Conservation (phyloP, 2,113 vertebrate species). For the Deroptyus accipitrinus region DNA sequence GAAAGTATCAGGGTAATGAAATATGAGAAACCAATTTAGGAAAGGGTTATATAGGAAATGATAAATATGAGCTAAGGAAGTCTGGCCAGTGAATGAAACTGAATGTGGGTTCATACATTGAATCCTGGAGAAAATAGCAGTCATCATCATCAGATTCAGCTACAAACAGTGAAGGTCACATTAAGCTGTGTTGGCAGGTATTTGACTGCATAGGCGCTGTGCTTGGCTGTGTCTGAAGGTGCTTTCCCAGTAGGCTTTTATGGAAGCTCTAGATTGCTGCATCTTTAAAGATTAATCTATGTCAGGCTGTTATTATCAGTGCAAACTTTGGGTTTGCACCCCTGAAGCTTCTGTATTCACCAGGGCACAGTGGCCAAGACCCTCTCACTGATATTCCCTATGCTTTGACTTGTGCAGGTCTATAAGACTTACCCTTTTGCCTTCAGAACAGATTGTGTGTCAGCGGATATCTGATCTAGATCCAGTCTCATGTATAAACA, state of each 20-base stretch:
- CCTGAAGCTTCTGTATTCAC: background rate
- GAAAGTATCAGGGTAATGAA: background rate
- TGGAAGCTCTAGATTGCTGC: background rate
- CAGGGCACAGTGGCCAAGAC: background rate
- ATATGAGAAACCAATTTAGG: background rate
- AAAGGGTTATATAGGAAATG: background rate
- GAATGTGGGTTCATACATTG: background rate
- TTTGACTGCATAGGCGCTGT: background rate
- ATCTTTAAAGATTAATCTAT: background rate
- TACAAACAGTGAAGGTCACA: background rate
- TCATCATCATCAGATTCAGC: background rate
- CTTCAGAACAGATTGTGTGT: background rate
- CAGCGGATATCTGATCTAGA: background rate
- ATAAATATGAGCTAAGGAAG: background rate
- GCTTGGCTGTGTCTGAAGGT: background rate
- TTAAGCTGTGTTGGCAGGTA: slow-evolving; percentile 1
- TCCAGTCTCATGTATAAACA: background rate
- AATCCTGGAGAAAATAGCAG: slow-evolving; percentile 7
- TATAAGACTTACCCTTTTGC: background rate
- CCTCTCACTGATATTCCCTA: background rate
- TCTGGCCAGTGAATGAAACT: background rate
- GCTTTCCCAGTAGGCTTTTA: background rate
- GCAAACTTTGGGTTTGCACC: fast-evolving
- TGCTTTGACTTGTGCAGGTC: background rate
- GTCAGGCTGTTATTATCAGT: background rate